phyloP scores from a whole-genome alignment of 2,113 vertebrate species.

The Pangasianodon gigas region DNA sequence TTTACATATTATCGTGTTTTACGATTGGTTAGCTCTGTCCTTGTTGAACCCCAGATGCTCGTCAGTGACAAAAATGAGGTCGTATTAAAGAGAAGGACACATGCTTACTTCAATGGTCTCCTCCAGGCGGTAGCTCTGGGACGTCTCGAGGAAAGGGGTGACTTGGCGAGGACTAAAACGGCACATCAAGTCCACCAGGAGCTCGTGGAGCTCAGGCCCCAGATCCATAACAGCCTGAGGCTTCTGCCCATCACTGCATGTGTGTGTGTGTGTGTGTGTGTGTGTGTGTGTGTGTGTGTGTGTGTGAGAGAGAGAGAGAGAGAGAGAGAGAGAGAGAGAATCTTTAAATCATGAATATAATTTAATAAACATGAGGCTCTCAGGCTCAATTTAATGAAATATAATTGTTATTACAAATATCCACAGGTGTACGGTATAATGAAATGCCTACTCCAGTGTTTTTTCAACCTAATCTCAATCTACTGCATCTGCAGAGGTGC shows the following conservation, averaged over 20 bases:
- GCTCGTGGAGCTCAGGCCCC: slow-evolving; percentile 80
- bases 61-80: background rate
- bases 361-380: background rate
- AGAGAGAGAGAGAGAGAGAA: background rate
- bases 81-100: slow-evolving; percentile 2
- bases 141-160: slow-evolving; percentile 78
- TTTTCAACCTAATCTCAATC: background rate
- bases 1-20: too few species aligned
- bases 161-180: slow-evolving; percentile 81
- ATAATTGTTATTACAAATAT: background rate
- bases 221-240: slow-evolving; percentile 71
- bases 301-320: background rate
- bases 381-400: background rate
- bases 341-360: background rate
- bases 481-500: too few species aligned
- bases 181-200: slow-evolving; percentile 83
- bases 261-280: background rate
- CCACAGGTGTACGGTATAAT: background rate
- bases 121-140: slow-evolving; percentile 88
- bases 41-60: background rate
- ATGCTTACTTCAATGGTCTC: slow-evolving; percentile 83
- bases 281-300: slow-evolving; percentile 62
- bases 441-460: background rate
- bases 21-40: background rate
- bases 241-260: slow-evolving; percentile 80